Conservation (phyloP, 1,140 invertebrate genomes). For the Lasioglossum baleicum region DNA sequence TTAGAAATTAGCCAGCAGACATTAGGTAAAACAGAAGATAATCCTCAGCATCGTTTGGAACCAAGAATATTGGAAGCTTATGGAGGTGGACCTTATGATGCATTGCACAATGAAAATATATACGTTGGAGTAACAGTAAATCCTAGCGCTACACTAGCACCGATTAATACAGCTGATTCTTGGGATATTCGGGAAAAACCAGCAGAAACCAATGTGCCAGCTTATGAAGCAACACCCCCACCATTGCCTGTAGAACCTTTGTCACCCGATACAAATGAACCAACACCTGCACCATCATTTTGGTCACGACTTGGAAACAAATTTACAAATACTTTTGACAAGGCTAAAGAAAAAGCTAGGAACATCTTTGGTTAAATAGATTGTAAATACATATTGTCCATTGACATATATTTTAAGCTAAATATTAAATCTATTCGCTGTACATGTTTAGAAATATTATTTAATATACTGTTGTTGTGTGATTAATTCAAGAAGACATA, state of each 20-base stretch:
- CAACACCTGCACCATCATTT: slow-evolving; percentile 77
- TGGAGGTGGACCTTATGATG: slow-evolving; percentile 67
- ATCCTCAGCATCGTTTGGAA: slow-evolving; percentile 18
- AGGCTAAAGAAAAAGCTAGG: slow-evolving; percentile 80
- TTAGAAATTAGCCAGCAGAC: slow-evolving; percentile 28
- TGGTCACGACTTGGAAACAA: slow-evolving; percentile 80
- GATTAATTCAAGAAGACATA: slow-evolving; percentile 24
- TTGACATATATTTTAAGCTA: slow-evolving; percentile 39
- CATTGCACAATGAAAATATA: slow-evolving; percentile 55
- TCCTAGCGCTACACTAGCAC: slow-evolving; percentile 66
- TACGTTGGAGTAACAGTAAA: slow-evolving; percentile 64
- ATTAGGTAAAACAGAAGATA: not conserved
- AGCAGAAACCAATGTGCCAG: slow-evolving; percentile 37
- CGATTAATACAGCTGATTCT: slow-evolving; percentile 53
- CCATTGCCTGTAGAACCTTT: slow-evolving; percentile 18
- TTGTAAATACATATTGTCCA: slow-evolving; percentile 20
- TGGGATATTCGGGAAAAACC: slow-evolving; percentile 69
- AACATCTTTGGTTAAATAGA: slow-evolving; percentile 77
- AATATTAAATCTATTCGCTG: not conserved
- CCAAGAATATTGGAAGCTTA: slow-evolving; percentile 71
- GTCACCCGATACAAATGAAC: slow-evolving; percentile 34
- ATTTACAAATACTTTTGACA: slow-evolving; percentile 74
- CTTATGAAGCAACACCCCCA: slow-evolving; percentile 22
- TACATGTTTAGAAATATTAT: slow-evolving; percentile 45
- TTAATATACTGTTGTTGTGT: slow-evolving; percentile 26